Evolutionary conservation across 2,797 vertebrate species (phyloP).

Genomic region (Hafferia zeledoni): DNA sequence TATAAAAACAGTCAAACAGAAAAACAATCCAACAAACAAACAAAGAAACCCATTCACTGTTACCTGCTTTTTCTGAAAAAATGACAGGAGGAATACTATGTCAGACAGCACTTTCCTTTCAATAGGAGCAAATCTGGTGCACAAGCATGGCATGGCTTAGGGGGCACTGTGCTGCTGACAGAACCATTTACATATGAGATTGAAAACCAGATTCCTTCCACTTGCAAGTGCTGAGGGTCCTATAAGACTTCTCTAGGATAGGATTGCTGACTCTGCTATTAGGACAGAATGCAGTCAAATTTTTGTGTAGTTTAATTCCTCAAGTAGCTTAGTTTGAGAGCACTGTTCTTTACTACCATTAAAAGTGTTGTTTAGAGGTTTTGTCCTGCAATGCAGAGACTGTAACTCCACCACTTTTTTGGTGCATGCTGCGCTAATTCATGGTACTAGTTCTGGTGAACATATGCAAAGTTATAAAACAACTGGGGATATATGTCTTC

Average conservation of each 20-base stretch:
- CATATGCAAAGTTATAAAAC: not conserved
- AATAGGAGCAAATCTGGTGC: not conserved
- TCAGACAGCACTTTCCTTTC: not conserved
- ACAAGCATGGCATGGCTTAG: not conserved
- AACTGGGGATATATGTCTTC: not conserved
- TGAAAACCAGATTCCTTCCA: not conserved
- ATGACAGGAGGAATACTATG: not conserved
- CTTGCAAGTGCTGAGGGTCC: not conserved
- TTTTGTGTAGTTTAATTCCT: not conserved
- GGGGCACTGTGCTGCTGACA: constrained; percentile 1
- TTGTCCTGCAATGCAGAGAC: constrained; percentile 37
- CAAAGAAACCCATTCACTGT: not conserved
- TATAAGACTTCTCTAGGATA: not conserved
- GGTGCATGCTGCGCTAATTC: not conserved
- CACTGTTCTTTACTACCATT: not conserved
- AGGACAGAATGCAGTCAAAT: not conserved
- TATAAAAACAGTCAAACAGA: not conserved
- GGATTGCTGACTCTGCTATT: not conserved
- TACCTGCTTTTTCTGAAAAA: not conserved
- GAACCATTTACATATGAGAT: not conserved
- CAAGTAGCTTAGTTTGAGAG: not conserved
- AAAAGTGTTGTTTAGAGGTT: not conserved
- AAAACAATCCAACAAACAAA: not conserved
- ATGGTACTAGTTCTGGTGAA: not conserved
- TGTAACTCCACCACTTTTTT: not conserved